Base-by-base conservation (phyloP, 2,113 vertebrate species). In the Eupsittula cactorum region DNA sequence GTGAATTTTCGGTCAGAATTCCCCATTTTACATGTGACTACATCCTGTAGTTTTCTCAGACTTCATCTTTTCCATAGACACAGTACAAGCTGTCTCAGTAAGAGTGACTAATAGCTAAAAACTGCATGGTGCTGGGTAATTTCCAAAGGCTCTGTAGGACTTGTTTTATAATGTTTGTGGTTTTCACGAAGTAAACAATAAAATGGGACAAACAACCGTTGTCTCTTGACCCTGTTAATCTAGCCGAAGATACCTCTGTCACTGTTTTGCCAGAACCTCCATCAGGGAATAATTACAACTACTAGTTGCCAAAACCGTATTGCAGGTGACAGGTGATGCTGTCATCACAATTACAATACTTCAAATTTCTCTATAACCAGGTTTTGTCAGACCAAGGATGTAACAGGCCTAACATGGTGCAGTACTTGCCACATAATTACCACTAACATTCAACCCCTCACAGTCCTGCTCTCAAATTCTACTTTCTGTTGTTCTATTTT, bases 161-260 rank as follows among this genome's bases (percentile, higher is more conserved):
- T 98, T 96, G 95, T 92, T 97, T 97, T 97, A 97, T 86, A 95
- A 93, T 86, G 95, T 96, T 97, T 97, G 97, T 92, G 90, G 95
- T 92, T 97, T 97, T 96, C 73, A 73, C 79, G 89, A 97, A 97
- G 93, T 97, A 98, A 98, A 97, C 95, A 98, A 96, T 84, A 90
- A 97, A 95, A 79, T 39, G 87, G 81, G 86, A 97, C 96, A 97
- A 98, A 97, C 92, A 97, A 97, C 87, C 91, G 92, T 86, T 95
- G 91, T 92, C 79, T 92, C 95, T 93, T 92, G 86, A 63, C 53
- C 82, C 90, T 94, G 88, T 92, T 97, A 92, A 96, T 97, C 80
- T 92, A 92, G 90, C 42, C 88, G 74, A 94, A 97, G 97, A 93
- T 90, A 95, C 77, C 89, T 86, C 86, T 87, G 90, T 71, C 42